These are phyloP conservation scores for Melanerpes formicivorus DNA, from an alignment of 2,113 vertebrate species.

Conservation along the genomic window DNA sequence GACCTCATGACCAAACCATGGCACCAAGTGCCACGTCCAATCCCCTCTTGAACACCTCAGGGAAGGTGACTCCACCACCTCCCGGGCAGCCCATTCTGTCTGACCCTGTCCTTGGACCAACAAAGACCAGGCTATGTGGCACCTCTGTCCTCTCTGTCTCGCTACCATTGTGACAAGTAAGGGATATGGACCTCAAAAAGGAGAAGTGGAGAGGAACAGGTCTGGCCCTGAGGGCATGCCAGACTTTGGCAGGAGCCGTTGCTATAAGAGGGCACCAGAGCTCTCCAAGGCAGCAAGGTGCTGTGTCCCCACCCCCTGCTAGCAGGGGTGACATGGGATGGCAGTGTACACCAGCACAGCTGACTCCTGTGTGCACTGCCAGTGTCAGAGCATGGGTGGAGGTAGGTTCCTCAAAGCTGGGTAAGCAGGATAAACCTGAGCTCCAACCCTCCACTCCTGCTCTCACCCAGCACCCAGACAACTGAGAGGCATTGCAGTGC, in stretches of 20 bases:
- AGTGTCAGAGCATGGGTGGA: not conserved
- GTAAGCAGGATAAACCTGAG: not conserved
- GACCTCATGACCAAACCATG: too few relatives aligned
- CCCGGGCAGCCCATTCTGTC: too few relatives aligned
- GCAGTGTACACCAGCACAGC: not conserved
- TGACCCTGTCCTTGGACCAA: not conserved
- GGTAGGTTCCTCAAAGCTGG: not conserved
- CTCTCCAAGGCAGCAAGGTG: not conserved
- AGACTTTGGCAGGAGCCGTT: not conserved
- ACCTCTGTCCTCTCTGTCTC: not conserved
- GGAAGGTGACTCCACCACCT: too few relatives aligned
- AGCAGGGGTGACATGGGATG: fast-evolving
- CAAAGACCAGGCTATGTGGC: not conserved
- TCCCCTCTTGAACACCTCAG: too few relatives aligned
- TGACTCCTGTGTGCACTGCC: not conserved
- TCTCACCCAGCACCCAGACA: fast-evolving
- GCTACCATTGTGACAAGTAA: not conserved
- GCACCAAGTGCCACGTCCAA: too few relatives aligned
- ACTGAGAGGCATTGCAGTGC: not conserved
- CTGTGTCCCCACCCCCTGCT: not conserved
- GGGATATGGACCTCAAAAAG: not conserved
- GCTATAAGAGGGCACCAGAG: not conserved
- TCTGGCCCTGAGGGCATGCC: not conserved
- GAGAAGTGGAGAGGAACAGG: not conserved
- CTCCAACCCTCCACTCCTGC: not conserved